Base-by-base conservation (phyloP, 2,797 vertebrate genomes). In the Bufotes viridis region DNA sequence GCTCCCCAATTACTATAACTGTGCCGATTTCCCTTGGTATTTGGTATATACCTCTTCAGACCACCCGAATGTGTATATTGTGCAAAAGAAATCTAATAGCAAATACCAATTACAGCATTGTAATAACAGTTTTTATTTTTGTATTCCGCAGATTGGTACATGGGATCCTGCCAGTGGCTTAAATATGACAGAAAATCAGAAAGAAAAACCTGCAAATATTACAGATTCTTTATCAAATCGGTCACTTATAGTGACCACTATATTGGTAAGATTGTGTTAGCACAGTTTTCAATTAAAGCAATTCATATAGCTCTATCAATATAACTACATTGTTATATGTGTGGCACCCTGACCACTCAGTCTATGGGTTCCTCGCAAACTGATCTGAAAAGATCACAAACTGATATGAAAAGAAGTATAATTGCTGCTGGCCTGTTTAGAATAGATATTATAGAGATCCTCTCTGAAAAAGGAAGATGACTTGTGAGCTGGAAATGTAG, bases 141-240 rank as follows among this genome's bases (percentile, higher is more conserved):
- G 11, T 93, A 0, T 93, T 94, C 95, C 91, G 78, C 93, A 99
- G 98, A 98, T 99, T 93, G 98, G 98, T 90, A 99, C 97, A 17
- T 99, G 98, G 98, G 98, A 99, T 92, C 96, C 97, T 22, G 92
- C 95, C 80, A 99, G 97, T 90, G 98, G 98, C 85, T 94, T 99
- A 92, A 99, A 99, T 92, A 99, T 99, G 98, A 98, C 98, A 1
- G 98, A 99, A 90, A 97, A 95, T 94, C 98, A 98, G 93, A 99
- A 96, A 91, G 97, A 97, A 91, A 99, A 98, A 92, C 95, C 96
- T 34, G 93, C 97, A 0, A 99, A 99, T 79, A 96, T 99, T 90
- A 98, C 98, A 13, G 98, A 99, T 92, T 99, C 98, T 2, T 91
- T 99, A 85, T 97, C 97, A 89, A 99, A 99, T 93, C 96, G 98